Evolutionary conservation across 2,888 invertebrate genomes (phyloP).

Genomic region (Acronicta psi): DNA sequence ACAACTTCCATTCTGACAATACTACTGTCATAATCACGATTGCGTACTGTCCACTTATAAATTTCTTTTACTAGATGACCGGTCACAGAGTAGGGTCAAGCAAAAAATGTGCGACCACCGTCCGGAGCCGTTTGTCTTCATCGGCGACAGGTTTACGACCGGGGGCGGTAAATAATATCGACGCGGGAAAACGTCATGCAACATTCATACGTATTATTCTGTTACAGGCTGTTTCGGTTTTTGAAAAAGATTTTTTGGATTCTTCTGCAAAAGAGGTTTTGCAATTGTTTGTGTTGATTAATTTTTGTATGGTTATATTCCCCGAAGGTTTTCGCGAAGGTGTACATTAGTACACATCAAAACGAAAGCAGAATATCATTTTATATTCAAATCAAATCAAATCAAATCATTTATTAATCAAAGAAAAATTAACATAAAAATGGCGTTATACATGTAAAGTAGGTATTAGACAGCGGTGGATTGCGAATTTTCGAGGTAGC

Average conservation of each 20-base stretch:
- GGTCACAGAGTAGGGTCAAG: slow-evolving; percentile 75
- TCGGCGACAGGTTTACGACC: slow-evolving; percentile 84
- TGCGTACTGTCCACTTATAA: slow-evolving; percentile 29
- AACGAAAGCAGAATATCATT: no score
- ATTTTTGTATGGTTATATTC: no score
- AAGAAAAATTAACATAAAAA: no score
- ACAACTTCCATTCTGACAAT: slow-evolving; percentile 16
- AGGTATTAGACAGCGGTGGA: no score
- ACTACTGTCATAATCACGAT: slow-evolving; percentile 11
- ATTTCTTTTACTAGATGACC: slow-evolving; percentile 38
- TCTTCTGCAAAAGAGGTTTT: no score
- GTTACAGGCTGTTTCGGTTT: slow-evolving; percentile 62
- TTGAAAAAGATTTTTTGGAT: neutral
- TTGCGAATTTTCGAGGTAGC: no score
- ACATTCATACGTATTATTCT: slow-evolving; percentile 80
- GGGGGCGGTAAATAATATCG: slow-evolving; percentile 86
- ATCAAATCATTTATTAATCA: no score
- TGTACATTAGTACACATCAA: no score
- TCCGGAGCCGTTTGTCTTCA: slow-evolving; percentile 82
- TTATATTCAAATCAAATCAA: no score
- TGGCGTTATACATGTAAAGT: no score
- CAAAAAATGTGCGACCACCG: slow-evolving; percentile 76
- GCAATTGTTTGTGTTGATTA: no score
- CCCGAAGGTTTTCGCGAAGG: no score
- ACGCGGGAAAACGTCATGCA: slow-evolving; percentile 82